phyloP scores from a whole-genome alignment of 2,888 invertebrate species.

The Lasius platythorax region DNA sequence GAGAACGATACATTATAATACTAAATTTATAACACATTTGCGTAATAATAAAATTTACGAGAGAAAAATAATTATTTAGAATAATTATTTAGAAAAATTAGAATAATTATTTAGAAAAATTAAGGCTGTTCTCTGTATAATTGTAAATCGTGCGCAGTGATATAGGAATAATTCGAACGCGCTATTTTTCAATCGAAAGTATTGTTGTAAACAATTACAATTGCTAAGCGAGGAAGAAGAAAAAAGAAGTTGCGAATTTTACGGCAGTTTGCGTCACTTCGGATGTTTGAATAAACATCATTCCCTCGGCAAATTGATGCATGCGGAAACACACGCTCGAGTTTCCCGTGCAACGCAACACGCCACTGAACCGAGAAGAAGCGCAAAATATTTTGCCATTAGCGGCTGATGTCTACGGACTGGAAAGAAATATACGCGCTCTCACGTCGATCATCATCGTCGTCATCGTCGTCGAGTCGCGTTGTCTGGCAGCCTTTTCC shows the following conservation, averaged over 20 bases:
- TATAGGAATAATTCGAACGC: background rate
- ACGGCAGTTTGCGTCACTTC: constrained; percentile 31
- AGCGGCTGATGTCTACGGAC: constrained; percentile 11
- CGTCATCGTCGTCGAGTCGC: constrained; percentile 4
- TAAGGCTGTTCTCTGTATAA: background rate
- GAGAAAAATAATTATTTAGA: background rate
- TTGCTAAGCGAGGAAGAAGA: background rate
- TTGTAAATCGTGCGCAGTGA: background rate
- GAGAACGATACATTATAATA: background rate
- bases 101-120: background rate
- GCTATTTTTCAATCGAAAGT: background rate
- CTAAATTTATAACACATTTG: background rate
- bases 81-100: background rate
- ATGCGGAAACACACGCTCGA: constrained; percentile 34
- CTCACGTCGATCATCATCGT: too few species aligned
- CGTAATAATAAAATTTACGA: background rate
- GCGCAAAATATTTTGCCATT: constrained; percentile 51
- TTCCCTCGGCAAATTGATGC: constrained; percentile 38
- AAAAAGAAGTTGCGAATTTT: background rate
- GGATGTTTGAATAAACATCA: constrained; percentile 33
- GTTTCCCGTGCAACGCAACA: constrained; percentile 22
- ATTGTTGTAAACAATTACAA: background rate
- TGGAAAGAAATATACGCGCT: constrained; percentile 20
- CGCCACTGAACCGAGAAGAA: constrained; percentile 20
- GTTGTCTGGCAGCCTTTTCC: constrained; percentile 59